Conservation (phyloP, 1,140 invertebrate species). For the Euwallacea fornicatus region DNA sequence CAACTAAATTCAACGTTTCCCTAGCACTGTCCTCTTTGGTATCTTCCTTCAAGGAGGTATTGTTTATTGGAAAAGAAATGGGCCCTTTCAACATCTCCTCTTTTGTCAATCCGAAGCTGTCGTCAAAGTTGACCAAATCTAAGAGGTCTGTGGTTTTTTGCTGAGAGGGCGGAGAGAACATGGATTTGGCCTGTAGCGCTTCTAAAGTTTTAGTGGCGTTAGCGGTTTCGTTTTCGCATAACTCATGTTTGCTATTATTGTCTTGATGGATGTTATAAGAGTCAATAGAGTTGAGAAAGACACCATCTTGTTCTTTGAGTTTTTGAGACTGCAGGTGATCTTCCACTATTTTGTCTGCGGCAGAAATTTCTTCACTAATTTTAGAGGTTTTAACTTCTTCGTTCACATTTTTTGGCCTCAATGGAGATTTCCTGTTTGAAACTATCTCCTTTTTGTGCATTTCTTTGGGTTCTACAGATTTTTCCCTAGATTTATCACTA, state of each 20-base stretch:
- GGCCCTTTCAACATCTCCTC: slow-evolving; percentile 62
- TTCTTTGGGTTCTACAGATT: slow-evolving; percentile 36
- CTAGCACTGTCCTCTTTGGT: slow-evolving; percentile 75
- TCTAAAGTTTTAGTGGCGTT: slow-evolving; percentile 36
- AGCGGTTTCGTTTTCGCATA: slow-evolving; percentile 36
- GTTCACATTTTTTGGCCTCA: slow-evolving; percentile 35
- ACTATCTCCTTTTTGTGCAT: slow-evolving; percentile 23
- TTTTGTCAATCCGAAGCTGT: slow-evolving; percentile 64
- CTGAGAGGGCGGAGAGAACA: slow-evolving; percentile 70
- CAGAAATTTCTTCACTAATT: slow-evolving; percentile 36
- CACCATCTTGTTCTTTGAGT: slow-evolving; percentile 23
- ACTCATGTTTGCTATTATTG: slow-evolving; percentile 24
- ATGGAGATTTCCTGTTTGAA: slow-evolving; percentile 32
- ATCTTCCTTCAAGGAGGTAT: slow-evolving; percentile 71
- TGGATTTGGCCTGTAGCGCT: slow-evolving; percentile 56
- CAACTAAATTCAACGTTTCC: slow-evolving; percentile 77
- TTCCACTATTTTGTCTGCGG: slow-evolving; percentile 39
- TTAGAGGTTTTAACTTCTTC: slow-evolving; percentile 26
- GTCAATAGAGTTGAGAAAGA: slow-evolving; percentile 9
- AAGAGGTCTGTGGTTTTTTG: slow-evolving; percentile 65
- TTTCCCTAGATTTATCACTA: slow-evolving; percentile 19
- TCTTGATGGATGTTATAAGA: slow-evolving; percentile 26
- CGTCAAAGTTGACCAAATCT: slow-evolving; percentile 68
- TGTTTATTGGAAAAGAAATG: slow-evolving; percentile 66
- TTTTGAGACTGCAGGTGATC: slow-evolving; percentile 38